These are phyloP conservation scores for Cynocephalus volans DNA, from an alignment of 2,113 vertebrate genomes.

Conservation along the genomic window DNA sequence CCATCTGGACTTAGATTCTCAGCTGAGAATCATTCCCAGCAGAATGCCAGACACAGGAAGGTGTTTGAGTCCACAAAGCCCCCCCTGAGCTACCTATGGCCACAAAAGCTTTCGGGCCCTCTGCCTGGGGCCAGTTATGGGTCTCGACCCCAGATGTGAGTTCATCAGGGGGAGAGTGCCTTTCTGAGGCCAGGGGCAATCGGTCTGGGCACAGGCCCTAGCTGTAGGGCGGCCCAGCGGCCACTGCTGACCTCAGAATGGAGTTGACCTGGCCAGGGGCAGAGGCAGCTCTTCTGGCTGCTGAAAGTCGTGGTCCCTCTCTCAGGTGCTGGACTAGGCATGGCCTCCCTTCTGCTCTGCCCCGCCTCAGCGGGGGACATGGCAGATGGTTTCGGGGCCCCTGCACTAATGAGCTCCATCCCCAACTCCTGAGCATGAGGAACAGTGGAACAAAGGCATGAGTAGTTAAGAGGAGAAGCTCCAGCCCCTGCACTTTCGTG, in stretches of 20 bases:
- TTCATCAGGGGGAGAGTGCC: neutral
- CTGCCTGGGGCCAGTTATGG: neutral
- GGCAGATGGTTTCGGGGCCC: neutral
- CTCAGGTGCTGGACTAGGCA: neutral
- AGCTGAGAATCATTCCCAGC: neutral
- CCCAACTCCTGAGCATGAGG: neutral
- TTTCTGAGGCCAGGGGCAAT: neutral
- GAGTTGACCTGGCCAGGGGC: neutral
- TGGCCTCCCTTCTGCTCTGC: neutral
- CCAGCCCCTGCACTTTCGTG: neutral
- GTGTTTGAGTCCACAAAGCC: neutral
- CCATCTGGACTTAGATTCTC: conserved; percentile 3
- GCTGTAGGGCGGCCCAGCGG: neutral
- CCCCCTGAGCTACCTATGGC: neutral
- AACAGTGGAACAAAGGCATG: neutral
- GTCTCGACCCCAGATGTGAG: neutral
- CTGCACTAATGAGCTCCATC: too few species aligned
- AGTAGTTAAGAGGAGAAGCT: neutral
- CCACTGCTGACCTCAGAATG: neutral
- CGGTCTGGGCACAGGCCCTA: neutral
- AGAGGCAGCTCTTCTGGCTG: neutral
- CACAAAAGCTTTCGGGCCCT: neutral
- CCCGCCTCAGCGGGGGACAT: neutral
- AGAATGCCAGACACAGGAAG: neutral
- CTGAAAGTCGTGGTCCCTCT: neutral